These are phyloP conservation scores for Callorhinus ursinus DNA, from an alignment of 2,113 vertebrate genomes.

Conservation along the genomic window DNA sequence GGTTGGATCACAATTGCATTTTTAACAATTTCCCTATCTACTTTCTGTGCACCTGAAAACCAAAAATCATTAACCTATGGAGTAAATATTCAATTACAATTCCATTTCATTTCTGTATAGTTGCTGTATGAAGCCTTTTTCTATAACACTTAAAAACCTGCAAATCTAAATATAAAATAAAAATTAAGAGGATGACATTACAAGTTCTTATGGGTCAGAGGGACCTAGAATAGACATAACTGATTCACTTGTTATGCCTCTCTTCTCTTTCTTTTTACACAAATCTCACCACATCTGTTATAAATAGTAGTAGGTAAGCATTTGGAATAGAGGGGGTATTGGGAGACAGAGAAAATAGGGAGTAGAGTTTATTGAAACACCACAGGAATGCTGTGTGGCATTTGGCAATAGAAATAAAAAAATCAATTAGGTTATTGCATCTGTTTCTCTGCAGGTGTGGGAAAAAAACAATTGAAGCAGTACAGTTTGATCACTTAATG, in stretches of 20 bases:
- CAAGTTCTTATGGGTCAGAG: neutral
- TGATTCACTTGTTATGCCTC: neutral
- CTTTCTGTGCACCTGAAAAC: neutral
- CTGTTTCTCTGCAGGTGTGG: constrained; percentile 34
- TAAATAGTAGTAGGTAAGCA: neutral
- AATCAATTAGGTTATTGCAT: constrained; percentile 46
- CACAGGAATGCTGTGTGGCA: neutral
- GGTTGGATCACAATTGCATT: neutral
- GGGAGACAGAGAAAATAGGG: neutral
- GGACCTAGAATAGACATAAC: neutral
- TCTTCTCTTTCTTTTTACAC: neutral
- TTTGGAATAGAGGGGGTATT: neutral
- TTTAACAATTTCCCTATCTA: neutral
- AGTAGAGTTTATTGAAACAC: neutral
- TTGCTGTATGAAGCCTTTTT: neutral
- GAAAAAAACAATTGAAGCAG: constrained; percentile 3
- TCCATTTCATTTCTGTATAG: neutral
- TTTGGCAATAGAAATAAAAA: constrained; percentile 40
- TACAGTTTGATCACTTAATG: constrained; percentile 46
- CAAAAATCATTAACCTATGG: constrained; percentile 4
- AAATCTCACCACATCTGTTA: neutral
- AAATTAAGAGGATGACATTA: neutral
- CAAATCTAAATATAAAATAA: neutral
- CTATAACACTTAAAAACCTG: neutral
- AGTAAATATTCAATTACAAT: neutral